These are phyloP conservation scores for Macropus fuliginosus DNA, from an alignment of 2,797 vertebrate species.

Conservation along the genomic window DNA sequence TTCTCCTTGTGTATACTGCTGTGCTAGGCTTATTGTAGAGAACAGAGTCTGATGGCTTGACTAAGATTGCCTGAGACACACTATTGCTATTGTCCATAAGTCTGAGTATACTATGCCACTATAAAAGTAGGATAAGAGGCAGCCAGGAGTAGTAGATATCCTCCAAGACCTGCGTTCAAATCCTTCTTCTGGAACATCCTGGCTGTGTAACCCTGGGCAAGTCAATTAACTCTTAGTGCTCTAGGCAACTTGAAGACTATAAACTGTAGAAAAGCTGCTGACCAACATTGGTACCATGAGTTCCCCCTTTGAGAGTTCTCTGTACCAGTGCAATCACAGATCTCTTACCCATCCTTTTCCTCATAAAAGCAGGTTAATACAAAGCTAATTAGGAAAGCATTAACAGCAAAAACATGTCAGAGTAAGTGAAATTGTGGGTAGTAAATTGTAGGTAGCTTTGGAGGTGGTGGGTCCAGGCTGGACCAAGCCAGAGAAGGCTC, in stretches of 20 bases:
- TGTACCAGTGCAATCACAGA: not conserved
- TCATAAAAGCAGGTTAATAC: not conserved
- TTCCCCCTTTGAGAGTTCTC: not conserved
- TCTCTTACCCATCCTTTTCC: not conserved
- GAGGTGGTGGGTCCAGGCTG: not conserved
- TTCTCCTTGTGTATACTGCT: slow-evolving; percentile 28
- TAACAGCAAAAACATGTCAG: not conserved
- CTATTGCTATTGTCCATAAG: not conserved
- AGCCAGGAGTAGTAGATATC: not conserved
- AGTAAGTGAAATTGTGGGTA: not conserved
- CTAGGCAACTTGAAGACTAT: not conserved
- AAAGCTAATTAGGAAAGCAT: slow-evolving; percentile 5
- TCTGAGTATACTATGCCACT: not conserved
- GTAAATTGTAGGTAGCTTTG: not conserved
- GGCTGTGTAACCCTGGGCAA: not conserved
- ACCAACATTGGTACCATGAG: not conserved
- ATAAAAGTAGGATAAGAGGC: not conserved
- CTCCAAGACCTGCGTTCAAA: not conserved
- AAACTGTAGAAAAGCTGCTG: not conserved
- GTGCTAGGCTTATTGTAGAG: not conserved
- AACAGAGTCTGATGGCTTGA: slow-evolving; percentile 1
- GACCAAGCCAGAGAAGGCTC: not conserved
- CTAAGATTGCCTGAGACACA: too few species aligned
- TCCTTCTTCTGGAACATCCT: not conserved
- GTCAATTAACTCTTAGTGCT: not conserved